Base-by-base conservation (phyloP, 2,888 invertebrate species). In the Drymonia ruficornis region DNA sequence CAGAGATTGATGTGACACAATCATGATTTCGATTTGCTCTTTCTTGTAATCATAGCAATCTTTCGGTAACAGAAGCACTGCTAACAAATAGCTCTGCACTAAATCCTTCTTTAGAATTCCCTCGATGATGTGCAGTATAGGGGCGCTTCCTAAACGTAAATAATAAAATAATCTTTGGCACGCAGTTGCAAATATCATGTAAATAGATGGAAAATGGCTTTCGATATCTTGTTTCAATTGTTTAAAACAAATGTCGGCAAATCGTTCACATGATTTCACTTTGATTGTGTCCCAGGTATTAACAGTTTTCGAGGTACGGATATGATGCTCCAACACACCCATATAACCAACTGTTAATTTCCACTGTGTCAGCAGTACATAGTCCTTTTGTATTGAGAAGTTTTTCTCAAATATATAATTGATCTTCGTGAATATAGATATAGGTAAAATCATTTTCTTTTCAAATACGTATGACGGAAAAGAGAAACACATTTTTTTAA, bases 201-300 rank as follows among this genome's bases (percentile, higher is more conserved):
- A 38, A 11, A 38, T 11, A n/a, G 38, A 38, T 15, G 38, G 38
- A 11, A 38, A 38, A 15, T n/a, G 9, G 3, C 3, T 38, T 12
- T 38, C 38, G 3, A 38, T 38, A 38, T 38, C 38, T 38, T 38
- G 3, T 38, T 38, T 11, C 38, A 13, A 58, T 52, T 8, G 48
- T 42, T 23, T n/a, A 4, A 12, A n/a, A 38, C 38, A 38, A 38
- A 38, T 7, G 4, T 12, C 15, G 3, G 13, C 38, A 15, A 38
- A n/a, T 38, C 9, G 13, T 38, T 12, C 13, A 38, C 13, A 12
- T 11, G 38, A 12, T 38, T 38, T 15, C 38, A 15, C 12, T 15
- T 38, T 4, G 12, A 38, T 38, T 38, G 15, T n/a, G 4, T 38
- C 3, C 38, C 38, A 38, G 9, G 38, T n/a, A 38, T n/a, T n/a